Conservation (phyloP, 2,113 vertebrate genomes). For the Cathartes aura region DNA sequence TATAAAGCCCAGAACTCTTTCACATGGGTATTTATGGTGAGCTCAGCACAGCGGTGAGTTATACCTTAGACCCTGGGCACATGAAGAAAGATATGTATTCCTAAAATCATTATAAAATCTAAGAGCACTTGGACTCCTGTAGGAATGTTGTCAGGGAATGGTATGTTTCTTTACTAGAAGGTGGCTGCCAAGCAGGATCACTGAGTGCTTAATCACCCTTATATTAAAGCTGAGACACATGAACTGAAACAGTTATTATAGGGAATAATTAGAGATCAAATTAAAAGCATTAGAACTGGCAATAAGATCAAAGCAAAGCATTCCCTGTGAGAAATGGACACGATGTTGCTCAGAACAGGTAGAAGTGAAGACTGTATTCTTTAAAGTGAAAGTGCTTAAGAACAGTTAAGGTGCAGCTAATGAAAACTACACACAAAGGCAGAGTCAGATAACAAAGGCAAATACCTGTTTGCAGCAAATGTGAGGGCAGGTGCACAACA, state of each 20-base stretch:
- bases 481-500: neutral
- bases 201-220: conserved; percentile 29
- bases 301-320: conserved; percentile 50
- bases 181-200: conserved; percentile 39
- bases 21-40: neutral
- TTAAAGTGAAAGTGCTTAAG: neutral
- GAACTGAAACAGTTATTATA: conserved; percentile 45
- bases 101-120: neutral
- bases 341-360: neutral
- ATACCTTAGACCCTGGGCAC: neutral
- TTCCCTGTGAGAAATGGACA: conserved; percentile 18
- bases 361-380: neutral
- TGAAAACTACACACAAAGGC: neutral
- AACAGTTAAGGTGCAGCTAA: neutral
- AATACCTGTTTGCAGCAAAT: neutral
- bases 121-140: neutral
- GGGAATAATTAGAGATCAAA: conserved; percentile 58
- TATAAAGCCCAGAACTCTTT: neutral
- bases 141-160: neutral
- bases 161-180: neutral
- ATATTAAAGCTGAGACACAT: conserved; percentile 37
- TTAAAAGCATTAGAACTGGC: conserved; percentile 53
- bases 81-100: neutral
- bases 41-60: neutral
- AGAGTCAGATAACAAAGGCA: neutral